Percentiles rank a stretch among this genome's conserved stretches.
These are phyloP conservation scores for Petaurus breviceps DNA, from an alignment of 2,113 vertebrate genomes.

Conservation along the genomic window DNA sequence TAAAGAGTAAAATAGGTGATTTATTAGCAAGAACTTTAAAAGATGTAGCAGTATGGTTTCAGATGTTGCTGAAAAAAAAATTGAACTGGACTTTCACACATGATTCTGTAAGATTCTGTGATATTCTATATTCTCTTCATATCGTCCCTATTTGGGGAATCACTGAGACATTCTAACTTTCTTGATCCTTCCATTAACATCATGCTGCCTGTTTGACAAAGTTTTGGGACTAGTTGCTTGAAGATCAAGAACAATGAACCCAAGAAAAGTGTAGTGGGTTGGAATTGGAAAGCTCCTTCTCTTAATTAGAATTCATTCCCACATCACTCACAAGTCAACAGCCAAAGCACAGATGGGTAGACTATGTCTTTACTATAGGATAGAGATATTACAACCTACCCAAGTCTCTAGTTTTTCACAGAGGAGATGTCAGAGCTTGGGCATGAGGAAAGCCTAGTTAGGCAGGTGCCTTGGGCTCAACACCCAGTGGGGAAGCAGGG, in stretches of 20 bases:
- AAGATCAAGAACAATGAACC: too few species aligned
- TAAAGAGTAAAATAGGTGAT: too few species aligned
- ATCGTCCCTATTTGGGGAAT: neutral
- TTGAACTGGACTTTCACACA: fast-evolving
- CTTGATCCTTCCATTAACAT: too few species aligned
- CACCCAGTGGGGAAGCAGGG: neutral
- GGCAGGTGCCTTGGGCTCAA: neutral
- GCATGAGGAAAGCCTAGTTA: neutral
- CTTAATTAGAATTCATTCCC: neutral
- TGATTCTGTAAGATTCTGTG: neutral
- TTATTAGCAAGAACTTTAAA: neutral
- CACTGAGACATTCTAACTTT: neutral
- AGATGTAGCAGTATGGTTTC: neutral
- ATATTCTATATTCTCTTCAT: neutral
- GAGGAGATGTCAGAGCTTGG: neutral
- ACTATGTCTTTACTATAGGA: neutral
- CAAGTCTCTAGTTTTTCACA: neutral
- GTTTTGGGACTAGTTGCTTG: neutral
- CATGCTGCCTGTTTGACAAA: too few species aligned
- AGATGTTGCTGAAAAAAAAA: neutral
- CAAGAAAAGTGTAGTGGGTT: fast-evolving
- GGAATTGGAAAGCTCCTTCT: too few species aligned
- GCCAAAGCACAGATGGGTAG: neutral
- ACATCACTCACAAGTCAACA: too few species aligned
- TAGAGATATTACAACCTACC: neutral